A percentile compares a stretch with the other conserved stretches of the same genome.
Conservation (phyloP, 2,113 vertebrate species). For the Planiliza haematocheilus region DNA sequence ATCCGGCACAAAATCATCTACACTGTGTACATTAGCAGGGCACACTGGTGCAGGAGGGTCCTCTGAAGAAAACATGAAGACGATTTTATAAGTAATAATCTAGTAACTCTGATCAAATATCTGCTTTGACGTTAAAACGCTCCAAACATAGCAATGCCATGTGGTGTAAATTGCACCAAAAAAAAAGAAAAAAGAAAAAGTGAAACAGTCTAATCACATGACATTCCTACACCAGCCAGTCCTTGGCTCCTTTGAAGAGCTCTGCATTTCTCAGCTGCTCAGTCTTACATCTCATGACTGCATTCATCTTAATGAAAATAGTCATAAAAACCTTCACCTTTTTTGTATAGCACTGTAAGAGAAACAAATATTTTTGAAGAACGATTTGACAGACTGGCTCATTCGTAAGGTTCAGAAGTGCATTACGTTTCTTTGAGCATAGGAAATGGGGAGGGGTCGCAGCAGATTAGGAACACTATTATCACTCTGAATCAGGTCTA, state of each 20-base stretch:
- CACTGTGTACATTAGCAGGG: slow-evolving; percentile 82
- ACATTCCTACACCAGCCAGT: slow-evolving; percentile 34
- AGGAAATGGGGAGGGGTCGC: too few relatives aligned
- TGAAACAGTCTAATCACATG: slow-evolving; percentile 55
- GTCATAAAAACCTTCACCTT: too few relatives aligned
- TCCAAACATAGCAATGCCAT: background rate
- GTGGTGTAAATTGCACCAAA: background rate
- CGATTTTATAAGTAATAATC: background rate
- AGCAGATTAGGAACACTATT: too few relatives aligned
- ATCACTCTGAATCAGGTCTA: too few relatives aligned
- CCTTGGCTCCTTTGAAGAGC: slow-evolving; percentile 43
- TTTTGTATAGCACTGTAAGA: too few relatives aligned
- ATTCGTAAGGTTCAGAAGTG: too few relatives aligned
- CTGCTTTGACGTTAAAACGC: background rate
- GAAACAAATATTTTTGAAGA: too few relatives aligned
- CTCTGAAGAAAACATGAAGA: slow-evolving; percentile 69
- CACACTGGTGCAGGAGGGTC: slow-evolving; percentile 63
- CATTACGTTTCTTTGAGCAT: too few relatives aligned
- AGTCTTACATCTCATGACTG: slow-evolving; percentile 39
- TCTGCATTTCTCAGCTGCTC: slow-evolving; percentile 31
- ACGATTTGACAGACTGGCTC: too few relatives aligned
- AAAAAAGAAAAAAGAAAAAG: too few relatives aligned
- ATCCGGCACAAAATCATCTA: slow-evolving; percentile 95
- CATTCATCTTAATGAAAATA: background rate
- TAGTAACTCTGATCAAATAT: background rate